Evolutionary conservation across 2,113 vertebrate species (phyloP), one percentile per base, ranked within the genome.

Genomic region (Scalopus aquaticus): DNA sequence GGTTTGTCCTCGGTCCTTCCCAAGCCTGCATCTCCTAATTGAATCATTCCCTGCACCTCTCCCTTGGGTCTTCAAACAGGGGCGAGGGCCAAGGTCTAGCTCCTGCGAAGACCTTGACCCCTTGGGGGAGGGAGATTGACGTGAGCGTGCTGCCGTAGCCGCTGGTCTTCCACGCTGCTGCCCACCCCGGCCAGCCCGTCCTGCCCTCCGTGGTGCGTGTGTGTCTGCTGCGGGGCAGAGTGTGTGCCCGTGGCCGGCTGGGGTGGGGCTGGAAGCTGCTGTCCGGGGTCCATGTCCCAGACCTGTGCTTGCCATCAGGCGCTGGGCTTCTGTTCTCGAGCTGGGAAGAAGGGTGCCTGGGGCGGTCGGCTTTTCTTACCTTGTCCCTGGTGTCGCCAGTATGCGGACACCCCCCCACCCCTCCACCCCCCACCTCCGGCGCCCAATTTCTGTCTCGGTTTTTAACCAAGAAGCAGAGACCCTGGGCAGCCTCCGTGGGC

Each of bases 401-500:
- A n/a, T n/a, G n/a, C n/a, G n/a, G n/a, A n/a, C n/a, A n/a, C n/a
- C n/a, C n/a, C n/a, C n/a, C n/a, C n/a, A n/a, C n/a, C n/a, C n/a
- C n/a, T n/a, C n/a, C n/a, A n/a, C n/a, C n/a, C n/a, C n/a, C n/a
- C n/a, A n/a, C n/a, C n/a, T n/a, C n/a, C 78, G 81, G 46, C 73
- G 19, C 77, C 39, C 60, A n/a, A 26, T n/a, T 78, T 81, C 62
- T 32, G 64, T 83, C 67, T 87, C 83, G 44, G 1, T 32, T 86
- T 70, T 56, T 81, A 90, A 81, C 37, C 13, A 12, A 74, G 60
- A 44, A 92, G n/a, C 60, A 39, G 70, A 88, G 44, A 86, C n/a
- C 3, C n/a, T 3, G 19, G 42, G 10, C 10, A 58, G n/a, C 10
- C 42, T 88, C 19, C 54, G 1, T 20, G 60, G 15, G 20, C 4